Percentiles rank a stretch among this genome's conserved stretches.
phyloP scores from a whole-genome alignment of 2,113 vertebrate species.

The Vanacampus margaritifer region DNA sequence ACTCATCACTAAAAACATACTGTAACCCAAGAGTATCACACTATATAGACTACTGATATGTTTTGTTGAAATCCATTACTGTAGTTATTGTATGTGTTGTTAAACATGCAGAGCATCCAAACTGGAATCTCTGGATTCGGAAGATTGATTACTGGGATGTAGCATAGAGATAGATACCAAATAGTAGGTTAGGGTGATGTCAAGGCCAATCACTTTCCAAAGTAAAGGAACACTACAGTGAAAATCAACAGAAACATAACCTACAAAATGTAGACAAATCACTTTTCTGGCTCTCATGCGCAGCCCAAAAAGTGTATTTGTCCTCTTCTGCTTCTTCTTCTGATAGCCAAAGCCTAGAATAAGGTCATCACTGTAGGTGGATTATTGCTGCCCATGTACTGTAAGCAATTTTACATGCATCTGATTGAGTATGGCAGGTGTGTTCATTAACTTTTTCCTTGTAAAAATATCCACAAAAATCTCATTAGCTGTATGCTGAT shows the following conservation, averaged over 20 bases:
- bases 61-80: too few relatives aligned
- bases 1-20: background rate
- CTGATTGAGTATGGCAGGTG: background rate
- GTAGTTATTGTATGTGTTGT: too few relatives aligned
- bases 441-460: constrained; percentile 3
- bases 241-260: constrained; percentile 9
- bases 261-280: too few relatives aligned
- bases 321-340: constrained; percentile 3
- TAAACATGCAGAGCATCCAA: too few relatives aligned
- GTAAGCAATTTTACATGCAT: background rate
- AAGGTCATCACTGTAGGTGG: background rate
- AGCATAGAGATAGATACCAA: background rate
- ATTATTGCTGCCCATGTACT: background rate
- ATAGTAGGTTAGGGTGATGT: constrained; percentile 14
- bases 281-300: background rate
- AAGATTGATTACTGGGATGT: too few relatives aligned
- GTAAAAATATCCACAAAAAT: constrained; percentile 8
- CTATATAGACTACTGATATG: too few relatives aligned
- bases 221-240: constrained; percentile 16
- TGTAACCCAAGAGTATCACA: too few relatives aligned
- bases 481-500: constrained; percentile 4
- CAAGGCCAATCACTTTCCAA: constrained; percentile 29
- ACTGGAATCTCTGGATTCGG: too few relatives aligned
- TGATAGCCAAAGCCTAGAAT: constrained; percentile 1
- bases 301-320: constrained; percentile 17